phyloP scores from a whole-genome alignment of 2,888 invertebrate species.

The Theodoxus fluviatilis region DNA sequence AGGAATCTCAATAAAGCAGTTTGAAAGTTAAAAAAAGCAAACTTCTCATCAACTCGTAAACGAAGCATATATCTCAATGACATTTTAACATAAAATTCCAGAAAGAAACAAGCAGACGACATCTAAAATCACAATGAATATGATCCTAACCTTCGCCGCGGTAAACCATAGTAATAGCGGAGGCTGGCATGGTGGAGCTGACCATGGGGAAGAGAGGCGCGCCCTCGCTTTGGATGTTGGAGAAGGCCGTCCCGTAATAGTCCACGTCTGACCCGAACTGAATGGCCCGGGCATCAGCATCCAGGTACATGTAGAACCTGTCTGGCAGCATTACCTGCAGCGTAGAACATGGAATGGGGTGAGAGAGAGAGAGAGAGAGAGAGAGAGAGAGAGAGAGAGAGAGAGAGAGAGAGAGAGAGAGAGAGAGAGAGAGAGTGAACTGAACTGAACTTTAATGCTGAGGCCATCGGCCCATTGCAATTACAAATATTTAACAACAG shows the following conservation, averaged over 20 bases:
- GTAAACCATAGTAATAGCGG: conserved; percentile 46
- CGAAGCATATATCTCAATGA: too few relatives aligned
- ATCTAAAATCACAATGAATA: too few relatives aligned
- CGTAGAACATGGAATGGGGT: background rate
- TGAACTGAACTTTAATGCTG: background rate
- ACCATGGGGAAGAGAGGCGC: conserved; percentile 46
- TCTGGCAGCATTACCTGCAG: conserved; percentile 40
- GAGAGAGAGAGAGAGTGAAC: background rate
- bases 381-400: background rate
- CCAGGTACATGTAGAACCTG: conserved; percentile 52
- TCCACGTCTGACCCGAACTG: conserved; percentile 45
- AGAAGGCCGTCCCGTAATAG: conserved; percentile 44
- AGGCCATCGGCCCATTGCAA: too few relatives aligned
- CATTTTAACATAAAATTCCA: too few relatives aligned
- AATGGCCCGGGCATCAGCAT: conserved; percentile 40
- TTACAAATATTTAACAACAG: too few relatives aligned
- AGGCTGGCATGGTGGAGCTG: conserved; percentile 37
- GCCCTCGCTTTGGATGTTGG: conserved; percentile 29
- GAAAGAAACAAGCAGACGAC: too few relatives aligned
- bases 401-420: background rate
- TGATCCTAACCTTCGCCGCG: conserved; percentile 50
- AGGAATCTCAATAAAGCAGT: too few relatives aligned
- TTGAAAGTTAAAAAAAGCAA: too few relatives aligned
- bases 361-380: background rate
- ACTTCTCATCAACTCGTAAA: too few relatives aligned